Percentiles rank a stretch among this genome's conserved stretches.
Evolutionary conservation across 2,113 vertebrate genomes (phyloP).

Genomic region (Microcebus murinus): DNA sequence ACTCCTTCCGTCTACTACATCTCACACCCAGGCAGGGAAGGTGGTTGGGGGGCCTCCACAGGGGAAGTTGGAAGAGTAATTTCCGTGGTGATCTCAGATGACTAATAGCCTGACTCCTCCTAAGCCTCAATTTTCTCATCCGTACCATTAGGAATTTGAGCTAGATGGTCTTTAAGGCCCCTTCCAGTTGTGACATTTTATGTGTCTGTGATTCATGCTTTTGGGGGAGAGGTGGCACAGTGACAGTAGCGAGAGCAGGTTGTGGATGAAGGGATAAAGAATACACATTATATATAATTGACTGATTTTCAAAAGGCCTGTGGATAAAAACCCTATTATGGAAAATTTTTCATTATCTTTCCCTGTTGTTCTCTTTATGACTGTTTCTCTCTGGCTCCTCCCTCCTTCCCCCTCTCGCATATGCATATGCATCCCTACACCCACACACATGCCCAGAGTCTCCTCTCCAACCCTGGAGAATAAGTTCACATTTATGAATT

Average conservation of each 20-base stretch:
- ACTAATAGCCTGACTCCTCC: neutral
- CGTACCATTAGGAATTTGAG: neutral
- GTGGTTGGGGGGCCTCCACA: neutral
- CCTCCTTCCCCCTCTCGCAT: neutral
- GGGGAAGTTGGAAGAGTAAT: neutral
- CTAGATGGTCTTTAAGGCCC: conserved; percentile 23
- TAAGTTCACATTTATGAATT: conserved; percentile 60
- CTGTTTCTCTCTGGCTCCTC: neutral
- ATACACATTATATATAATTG: conserved; percentile 59
- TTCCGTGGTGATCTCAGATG: neutral
- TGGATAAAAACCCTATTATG: conserved; percentile 59
- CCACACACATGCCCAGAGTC: conserved; percentile 42
- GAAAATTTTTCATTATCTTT: conserved; percentile 63
- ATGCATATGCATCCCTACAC: conserved; percentile 53
- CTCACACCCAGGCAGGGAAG: neutral
- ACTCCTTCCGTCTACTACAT: neutral
- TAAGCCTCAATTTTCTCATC: conserved; percentile 41
- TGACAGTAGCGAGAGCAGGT: neutral
- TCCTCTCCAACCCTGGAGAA: conserved; percentile 29
- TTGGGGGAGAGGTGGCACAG: neutral
- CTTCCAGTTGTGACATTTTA: conserved; percentile 46
- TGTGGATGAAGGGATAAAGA: conserved; percentile 47
- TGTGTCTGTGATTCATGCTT: conserved; percentile 53
- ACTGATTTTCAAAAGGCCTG: conserved; percentile 67
- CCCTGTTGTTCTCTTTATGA: conserved; percentile 48